Conservation (phyloP, 2,888 invertebrate species). For the Junonia oenone region DNA sequence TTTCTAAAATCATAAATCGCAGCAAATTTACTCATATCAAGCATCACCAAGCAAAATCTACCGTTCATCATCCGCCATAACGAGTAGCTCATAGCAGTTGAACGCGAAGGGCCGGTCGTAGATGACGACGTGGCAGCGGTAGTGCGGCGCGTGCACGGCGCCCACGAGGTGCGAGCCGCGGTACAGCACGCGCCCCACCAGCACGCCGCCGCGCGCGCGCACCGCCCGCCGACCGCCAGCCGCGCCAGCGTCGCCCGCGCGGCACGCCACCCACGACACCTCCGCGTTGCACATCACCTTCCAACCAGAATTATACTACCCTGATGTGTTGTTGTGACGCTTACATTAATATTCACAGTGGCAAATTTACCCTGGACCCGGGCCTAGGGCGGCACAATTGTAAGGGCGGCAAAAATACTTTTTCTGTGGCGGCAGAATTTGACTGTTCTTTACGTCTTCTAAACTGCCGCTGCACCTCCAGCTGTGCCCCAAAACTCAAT, state of each 20-base stretch:
- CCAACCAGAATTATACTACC: not conserved
- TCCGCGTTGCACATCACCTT: not conserved
- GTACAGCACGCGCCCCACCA: conserved; percentile 51
- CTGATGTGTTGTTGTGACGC: not conserved
- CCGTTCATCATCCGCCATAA: conserved; percentile 36
- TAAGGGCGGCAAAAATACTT: too few species aligned
- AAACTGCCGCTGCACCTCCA: too few species aligned
- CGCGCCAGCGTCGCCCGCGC: conserved; percentile 51
- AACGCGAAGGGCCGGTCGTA: conserved; percentile 63
- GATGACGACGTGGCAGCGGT: conserved; percentile 61
- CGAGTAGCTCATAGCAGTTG: conserved; percentile 61
- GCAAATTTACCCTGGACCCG: too few species aligned
- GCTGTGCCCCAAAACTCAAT: too few species aligned
- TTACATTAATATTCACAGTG: too few species aligned
- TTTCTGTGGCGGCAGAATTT: too few species aligned
- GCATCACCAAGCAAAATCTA: not conserved
- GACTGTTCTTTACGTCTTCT: too few species aligned
- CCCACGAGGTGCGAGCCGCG: conserved; percentile 50
- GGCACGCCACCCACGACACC: conserved; percentile 57
- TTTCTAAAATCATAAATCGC: not conserved
- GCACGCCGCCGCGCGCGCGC: conserved; percentile 41
- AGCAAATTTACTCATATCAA: conserved; percentile 2
- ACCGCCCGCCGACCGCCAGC: conserved; percentile 44
- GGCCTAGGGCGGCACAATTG: too few species aligned
- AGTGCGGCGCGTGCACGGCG: conserved; percentile 49